A percentile compares a stretch with the other conserved stretches of the same genome.
These are phyloP conservation scores for Andrena cerasifolii DNA, from an alignment of 1,140 invertebrate genomes.

Conservation along the genomic window DNA sequence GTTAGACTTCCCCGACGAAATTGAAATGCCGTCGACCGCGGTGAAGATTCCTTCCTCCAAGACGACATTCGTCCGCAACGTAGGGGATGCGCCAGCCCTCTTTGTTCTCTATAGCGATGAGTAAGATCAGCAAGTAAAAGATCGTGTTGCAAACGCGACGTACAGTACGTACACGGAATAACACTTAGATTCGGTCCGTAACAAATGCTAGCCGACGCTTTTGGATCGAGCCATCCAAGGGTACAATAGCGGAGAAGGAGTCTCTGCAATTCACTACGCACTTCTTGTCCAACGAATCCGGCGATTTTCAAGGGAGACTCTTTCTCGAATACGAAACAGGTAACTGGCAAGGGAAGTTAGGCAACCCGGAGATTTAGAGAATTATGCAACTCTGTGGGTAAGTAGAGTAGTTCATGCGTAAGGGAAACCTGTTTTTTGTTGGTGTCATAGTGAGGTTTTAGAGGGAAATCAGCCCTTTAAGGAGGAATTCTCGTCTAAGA, in stretches of 20 bases:
- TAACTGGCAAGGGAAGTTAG: too few species aligned
- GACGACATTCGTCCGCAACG: constrained; percentile 77
- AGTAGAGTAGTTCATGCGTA: background rate
- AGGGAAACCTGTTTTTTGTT: too few species aligned
- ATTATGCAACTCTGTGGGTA: too few species aligned
- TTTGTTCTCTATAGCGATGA: constrained; percentile 73
- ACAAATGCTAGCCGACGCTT: constrained; percentile 70
- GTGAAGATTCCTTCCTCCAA: constrained; percentile 77
- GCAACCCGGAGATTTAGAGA: too few species aligned
- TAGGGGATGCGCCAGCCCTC: constrained; percentile 70
- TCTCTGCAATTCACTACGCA: constrained; percentile 69
- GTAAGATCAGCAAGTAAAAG: constrained; percentile 47
- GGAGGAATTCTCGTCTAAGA: too few species aligned
- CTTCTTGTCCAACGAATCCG: constrained; percentile 67
- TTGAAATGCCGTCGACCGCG: constrained; percentile 76
- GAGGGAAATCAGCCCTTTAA: too few species aligned
- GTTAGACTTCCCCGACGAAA: constrained; percentile 80
- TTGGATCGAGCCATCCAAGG: constrained; percentile 74
- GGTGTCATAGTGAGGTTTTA: too few species aligned
- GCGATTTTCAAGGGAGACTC: constrained; percentile 68
- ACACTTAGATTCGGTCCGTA: background rate
- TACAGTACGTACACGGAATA: too few species aligned
- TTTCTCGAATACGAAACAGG: constrained; percentile 78
- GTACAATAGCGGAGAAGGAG: constrained; percentile 72
- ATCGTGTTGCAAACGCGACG: background rate